Evolutionary conservation across 1,140 invertebrate genomes (phyloP).

Genomic region (Drosophila ambigua): DNA sequence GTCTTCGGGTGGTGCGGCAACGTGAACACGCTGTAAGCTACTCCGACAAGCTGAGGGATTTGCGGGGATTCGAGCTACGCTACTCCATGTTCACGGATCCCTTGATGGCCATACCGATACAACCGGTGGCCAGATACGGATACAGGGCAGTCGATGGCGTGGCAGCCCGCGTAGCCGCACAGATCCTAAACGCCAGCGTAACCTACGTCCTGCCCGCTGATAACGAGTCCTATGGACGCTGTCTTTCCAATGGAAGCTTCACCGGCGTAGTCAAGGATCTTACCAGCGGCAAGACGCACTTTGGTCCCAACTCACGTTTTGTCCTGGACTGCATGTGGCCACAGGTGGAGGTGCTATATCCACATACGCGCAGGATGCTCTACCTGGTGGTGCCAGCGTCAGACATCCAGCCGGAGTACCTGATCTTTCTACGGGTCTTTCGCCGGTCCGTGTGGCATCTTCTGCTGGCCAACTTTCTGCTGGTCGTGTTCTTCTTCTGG

Average conservation of each 20-base stretch:
- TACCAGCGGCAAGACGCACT: constrained; percentile 47
- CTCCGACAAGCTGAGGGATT: constrained; percentile 57
- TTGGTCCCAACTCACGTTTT: constrained; percentile 67
- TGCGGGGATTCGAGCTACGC: constrained; percentile 55
- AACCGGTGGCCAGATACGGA: constrained; percentile 34
- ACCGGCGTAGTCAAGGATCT: constrained; percentile 65
- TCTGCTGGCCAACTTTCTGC: constrained; percentile 51
- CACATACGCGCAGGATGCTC: constrained; percentile 46
- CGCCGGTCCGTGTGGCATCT: constrained; percentile 57
- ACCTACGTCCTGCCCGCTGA: constrained; percentile 59
- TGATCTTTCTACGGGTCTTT: constrained; percentile 72
- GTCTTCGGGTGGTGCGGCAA: constrained; percentile 38
- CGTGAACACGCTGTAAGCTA: constrained; percentile 13
- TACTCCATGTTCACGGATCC: constrained; percentile 73
- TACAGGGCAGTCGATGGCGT: constrained; percentile 60
- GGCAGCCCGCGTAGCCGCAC: constrained; percentile 46
- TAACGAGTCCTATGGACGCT: constrained; percentile 67
- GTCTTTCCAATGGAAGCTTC: constrained; percentile 55
- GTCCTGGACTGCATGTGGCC: constrained; percentile 61
- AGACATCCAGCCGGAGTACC: constrained; percentile 59
- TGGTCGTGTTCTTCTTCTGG: constrained; percentile 52
- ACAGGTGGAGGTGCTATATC: constrained; percentile 65
- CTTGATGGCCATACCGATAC: constrained; percentile 52
- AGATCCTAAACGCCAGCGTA: constrained; percentile 61
- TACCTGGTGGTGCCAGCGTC: constrained; percentile 72